Evolutionary conservation across 2,888 invertebrate genomes (phyloP).

Genomic region (Nephrocerus scutellatus): DNA sequence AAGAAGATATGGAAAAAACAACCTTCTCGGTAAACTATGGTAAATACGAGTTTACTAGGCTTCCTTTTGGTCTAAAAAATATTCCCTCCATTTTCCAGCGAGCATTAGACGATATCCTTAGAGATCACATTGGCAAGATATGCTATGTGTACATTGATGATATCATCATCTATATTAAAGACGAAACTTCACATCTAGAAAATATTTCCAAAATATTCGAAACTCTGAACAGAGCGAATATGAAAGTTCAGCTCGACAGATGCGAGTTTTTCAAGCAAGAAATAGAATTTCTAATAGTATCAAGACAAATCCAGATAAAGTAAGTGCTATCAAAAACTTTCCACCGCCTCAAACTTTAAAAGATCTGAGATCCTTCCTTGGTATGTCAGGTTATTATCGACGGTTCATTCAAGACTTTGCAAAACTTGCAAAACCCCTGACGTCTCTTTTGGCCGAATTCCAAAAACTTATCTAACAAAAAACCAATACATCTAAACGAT

Average conservation of each 20-base stretch:
- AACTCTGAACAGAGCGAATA: constrained; percentile 11
- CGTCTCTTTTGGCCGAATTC: constrained; percentile 9
- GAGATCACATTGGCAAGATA: constrained; percentile 10
- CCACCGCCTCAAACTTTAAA: constrained; percentile 10
- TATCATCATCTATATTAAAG: constrained; percentile 14
- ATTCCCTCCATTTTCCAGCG: constrained; percentile 15
- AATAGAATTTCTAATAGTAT: constrained; percentile 10
- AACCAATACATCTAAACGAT: too few relatives aligned
- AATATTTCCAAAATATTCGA: constrained; percentile 6
- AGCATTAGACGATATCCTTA: constrained; percentile 12
- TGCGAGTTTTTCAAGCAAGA: constrained; percentile 6
- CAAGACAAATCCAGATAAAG: constrained; percentile 10
- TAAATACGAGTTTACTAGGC: constrained; percentile 12
- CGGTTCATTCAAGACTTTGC: constrained; percentile 11
- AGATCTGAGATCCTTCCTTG: constrained; percentile 12
- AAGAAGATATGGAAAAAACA: constrained; percentile 12
- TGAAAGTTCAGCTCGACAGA: constrained; percentile 13
- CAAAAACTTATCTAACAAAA: constrained; percentile 10
- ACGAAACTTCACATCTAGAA: constrained; percentile 11
- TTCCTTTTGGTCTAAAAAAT: constrained; percentile 18
- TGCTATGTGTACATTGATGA: constrained; percentile 17
- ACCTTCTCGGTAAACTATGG: constrained; percentile 12
- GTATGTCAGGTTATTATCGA: constrained; percentile 13
- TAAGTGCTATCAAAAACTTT: constrained; percentile 6
- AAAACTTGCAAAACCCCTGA: constrained; percentile 13